These are phyloP conservation scores for Clusia tigrina DNA, from an alignment of 2,888 invertebrate genomes.

Conservation along the genomic window DNA sequence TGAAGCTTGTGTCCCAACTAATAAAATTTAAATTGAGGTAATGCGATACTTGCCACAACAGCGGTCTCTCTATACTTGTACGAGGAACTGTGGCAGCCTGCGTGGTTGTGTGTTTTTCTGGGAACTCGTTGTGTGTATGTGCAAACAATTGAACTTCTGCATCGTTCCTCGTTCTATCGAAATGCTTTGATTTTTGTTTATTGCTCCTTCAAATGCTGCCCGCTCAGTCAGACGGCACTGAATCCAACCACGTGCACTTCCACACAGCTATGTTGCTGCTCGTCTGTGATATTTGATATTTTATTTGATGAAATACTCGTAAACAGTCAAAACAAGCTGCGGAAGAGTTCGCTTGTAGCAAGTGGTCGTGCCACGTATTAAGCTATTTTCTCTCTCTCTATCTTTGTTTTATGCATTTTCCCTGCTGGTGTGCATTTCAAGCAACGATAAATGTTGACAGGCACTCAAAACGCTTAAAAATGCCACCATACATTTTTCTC, in stretches of 20 bases:
- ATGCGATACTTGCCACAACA: conserved; percentile 24
- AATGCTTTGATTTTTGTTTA: conserved; percentile 12
- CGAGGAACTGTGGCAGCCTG: not conserved
- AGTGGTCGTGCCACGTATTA: conserved; percentile 8
- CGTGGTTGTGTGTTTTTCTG: not conserved
- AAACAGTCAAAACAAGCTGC: conserved; percentile 10
- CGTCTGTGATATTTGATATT: conserved; percentile 25
- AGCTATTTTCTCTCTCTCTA: not conserved
- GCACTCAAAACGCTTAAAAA: conserved; percentile 10
- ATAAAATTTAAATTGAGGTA: conserved; percentile 37
- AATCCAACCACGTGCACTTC: too few relatives aligned
- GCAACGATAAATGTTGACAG: conserved; percentile 28
- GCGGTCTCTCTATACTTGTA: not conserved
- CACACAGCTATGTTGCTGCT: conserved; percentile 5
- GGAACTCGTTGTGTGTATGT: too few relatives aligned
- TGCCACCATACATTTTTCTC: too few relatives aligned
- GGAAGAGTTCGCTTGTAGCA: conserved; percentile 22
- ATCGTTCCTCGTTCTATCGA: conserved; percentile 6
- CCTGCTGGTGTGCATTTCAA: conserved; percentile 27
- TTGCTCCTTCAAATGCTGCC: conserved; percentile 11
- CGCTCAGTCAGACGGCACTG: not conserved
- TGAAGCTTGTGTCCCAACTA: conserved; percentile 29
- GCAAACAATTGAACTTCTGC: not conserved
- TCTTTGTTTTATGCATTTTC: conserved; percentile 15
- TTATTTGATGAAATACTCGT: conserved; percentile 17